A percentile compares a stretch with the other conserved stretches of the same genome.
These are phyloP conservation scores for Branchinecta sandiegonensis DNA, from an alignment of 2,888 invertebrate genomes.

Conservation along the genomic window DNA sequence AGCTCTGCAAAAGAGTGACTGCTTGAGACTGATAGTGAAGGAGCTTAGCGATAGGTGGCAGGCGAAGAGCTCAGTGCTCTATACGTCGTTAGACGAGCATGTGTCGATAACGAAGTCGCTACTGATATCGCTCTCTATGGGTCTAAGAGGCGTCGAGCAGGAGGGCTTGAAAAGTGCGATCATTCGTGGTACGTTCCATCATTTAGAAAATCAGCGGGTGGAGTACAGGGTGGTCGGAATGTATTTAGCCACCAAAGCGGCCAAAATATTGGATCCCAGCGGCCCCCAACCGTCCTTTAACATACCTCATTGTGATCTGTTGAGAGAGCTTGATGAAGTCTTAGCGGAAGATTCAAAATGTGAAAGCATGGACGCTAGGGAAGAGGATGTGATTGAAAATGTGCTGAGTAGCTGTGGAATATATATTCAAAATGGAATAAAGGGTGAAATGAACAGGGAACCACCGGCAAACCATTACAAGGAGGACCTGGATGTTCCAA, in stretches of 20 bases:
- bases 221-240: slow-evolving; percentile 53
- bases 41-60: slow-evolving; percentile 41
- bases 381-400: no score
- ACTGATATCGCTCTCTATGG: slow-evolving; percentile 17
- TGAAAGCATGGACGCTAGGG: no score
- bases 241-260: slow-evolving; percentile 51
- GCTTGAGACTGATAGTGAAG: not conserved
- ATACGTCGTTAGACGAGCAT: slow-evolving; percentile 52
- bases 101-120: slow-evolving; percentile 52
- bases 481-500: no score
- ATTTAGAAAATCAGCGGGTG: slow-evolving; percentile 48
- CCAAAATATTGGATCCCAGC: slow-evolving; percentile 37
- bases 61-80: slow-evolving; percentile 46
- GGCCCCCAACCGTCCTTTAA: slow-evolving; percentile 48
- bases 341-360: slow-evolving; percentile 25
- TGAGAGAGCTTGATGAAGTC: slow-evolving; percentile 39
- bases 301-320: slow-evolving; percentile 36
- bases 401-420: no score
- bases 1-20: not conserved
- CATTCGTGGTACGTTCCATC: slow-evolving; percentile 49
- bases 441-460: no score
- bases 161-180: slow-evolving; percentile 31
- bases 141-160: not conserved
- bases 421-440: no score
- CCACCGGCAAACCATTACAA: no score